Conservation (phyloP, 2,113 vertebrate genomes). For the Eretmodus cyanostictus region DNA sequence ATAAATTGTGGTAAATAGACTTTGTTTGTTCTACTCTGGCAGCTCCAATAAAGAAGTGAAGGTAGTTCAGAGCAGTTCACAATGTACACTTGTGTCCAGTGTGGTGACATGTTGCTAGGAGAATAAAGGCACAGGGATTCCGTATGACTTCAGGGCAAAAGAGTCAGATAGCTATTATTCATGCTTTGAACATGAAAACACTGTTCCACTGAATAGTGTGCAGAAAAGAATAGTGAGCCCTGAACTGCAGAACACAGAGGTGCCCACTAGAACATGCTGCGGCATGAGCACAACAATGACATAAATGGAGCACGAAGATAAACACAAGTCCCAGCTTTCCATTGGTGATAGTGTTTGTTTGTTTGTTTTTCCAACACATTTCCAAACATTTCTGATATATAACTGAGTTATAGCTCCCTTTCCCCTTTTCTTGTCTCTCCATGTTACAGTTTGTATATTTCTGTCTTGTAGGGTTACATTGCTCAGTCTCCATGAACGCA, state of each 20-base stretch:
- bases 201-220: neutral
- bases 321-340: neutral
- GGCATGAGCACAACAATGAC: neutral
- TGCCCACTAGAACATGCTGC: neutral
- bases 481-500: neutral
- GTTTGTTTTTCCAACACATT: neutral
- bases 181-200: neutral
- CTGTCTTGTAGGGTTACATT: neutral
- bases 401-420: neutral
- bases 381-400: neutral
- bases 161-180: neutral
- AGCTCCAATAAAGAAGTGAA: neutral
- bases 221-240: neutral
- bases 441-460: neutral
- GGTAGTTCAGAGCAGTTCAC: neutral
- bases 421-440: neutral
- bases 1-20: neutral
- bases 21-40: neutral
- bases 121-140: neutral
- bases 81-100: neutral
- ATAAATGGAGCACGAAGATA: neutral
- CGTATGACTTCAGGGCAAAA: neutral
- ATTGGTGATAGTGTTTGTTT: neutral
- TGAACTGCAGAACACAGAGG: neutral
- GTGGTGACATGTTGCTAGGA: neutral